A percentile compares a stretch with the other conserved stretches of the same genome.
Conservation (phyloP, 2,797 vertebrate genomes). For the Sciurus vulgaris region DNA sequence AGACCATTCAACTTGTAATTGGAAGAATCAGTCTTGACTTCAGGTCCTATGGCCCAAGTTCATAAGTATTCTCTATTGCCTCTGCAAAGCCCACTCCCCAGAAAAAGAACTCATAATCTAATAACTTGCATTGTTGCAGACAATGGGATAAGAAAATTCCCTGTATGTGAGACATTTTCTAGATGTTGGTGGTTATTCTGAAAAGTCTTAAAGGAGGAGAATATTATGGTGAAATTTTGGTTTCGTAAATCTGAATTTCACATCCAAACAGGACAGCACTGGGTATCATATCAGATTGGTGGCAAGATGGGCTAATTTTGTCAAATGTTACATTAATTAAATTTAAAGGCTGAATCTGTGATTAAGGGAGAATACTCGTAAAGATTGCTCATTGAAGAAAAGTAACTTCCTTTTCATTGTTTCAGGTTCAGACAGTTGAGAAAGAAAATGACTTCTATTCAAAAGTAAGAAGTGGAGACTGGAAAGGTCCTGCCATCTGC, state of each 20-base stretch:
- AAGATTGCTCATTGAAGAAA: neutral
- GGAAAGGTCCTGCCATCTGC: neutral
- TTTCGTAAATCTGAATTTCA: neutral
- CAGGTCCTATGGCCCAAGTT: neutral
- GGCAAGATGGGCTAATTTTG: neutral
- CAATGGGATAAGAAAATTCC: neutral
- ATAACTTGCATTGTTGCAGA: neutral
- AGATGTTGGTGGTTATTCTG: neutral
- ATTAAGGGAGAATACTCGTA: neutral
- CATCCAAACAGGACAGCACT: neutral
- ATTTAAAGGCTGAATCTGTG: neutral
- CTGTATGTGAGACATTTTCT: neutral
- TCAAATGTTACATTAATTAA: neutral
- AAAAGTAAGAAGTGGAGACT: neutral
- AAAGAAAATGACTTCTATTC: neutral
- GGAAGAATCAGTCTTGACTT: neutral
- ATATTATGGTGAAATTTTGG: neutral
- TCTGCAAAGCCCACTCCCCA: neutral
- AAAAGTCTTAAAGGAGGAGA: neutral
- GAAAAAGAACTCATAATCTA: neutral
- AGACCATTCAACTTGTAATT: neutral
- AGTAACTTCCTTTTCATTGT: neutral
- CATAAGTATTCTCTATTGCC: neutral
- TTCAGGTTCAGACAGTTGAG: neutral
- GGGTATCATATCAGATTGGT: neutral